A percentile compares a stretch with the other conserved stretches of the same genome.
Conservation (phyloP, 2,797 vertebrate species). For the Chloroceryle inda region DNA sequence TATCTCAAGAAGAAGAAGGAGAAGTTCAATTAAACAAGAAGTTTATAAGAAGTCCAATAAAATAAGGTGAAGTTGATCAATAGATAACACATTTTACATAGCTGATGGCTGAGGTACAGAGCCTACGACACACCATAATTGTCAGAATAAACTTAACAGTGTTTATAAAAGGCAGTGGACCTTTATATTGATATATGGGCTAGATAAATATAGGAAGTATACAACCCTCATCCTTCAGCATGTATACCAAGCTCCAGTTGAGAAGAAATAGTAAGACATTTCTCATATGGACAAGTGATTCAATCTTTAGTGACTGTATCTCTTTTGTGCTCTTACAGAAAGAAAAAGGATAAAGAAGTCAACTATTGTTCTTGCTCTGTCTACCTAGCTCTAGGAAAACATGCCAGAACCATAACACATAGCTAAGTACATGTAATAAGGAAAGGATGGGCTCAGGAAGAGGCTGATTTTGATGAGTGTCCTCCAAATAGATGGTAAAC, state of each 20-base stretch:
- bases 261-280: background rate
- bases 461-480: background rate
- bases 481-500: background rate
- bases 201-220: background rate
- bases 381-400: background rate
- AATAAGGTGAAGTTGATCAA: background rate
- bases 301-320: background rate
- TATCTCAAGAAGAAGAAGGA: background rate
- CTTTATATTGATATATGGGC: background rate
- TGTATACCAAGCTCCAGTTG: background rate
- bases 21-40: background rate
- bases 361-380: fast-evolving
- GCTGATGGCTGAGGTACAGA: background rate
- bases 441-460: background rate
- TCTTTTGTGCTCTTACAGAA: background rate
- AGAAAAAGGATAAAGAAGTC: background rate
- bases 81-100: background rate
- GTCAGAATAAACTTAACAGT: background rate
- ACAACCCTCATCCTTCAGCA: background rate
- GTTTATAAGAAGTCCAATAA: background rate
- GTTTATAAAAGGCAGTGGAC: background rate
- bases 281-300: background rate
- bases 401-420: fast-evolving
- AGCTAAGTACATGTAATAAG: background rate
- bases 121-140: background rate